Evolutionary conservation across 2,888 invertebrate genomes (phyloP).

Genomic region (Dryobotodes eremita): DNA sequence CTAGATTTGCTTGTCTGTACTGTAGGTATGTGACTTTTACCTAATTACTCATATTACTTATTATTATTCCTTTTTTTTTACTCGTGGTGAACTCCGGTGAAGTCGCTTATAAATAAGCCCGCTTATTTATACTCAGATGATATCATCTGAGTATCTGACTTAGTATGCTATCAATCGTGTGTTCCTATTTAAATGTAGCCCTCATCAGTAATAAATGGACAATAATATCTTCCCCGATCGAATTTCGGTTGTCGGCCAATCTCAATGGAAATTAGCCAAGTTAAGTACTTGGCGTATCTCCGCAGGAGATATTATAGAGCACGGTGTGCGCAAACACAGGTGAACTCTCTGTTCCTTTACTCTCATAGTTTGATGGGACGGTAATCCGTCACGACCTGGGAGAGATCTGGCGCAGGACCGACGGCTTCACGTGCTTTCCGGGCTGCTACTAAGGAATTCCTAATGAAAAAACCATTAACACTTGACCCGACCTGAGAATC

Average conservation of each 20-base stretch:
- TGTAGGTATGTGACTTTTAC: background rate
- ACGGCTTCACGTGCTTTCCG: background rate
- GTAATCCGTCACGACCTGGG: background rate
- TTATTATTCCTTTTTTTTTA: no score
- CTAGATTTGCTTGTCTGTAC: slow-evolving; percentile 21
- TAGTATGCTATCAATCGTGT: background rate
- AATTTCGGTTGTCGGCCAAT: background rate
- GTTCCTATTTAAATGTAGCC: no score
- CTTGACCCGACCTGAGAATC: background rate
- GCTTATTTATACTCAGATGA: background rate
- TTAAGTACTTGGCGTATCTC: background rate
- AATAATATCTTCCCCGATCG: no score
- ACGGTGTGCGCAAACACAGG: background rate
- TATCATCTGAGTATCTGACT: background rate
- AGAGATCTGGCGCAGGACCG: background rate
- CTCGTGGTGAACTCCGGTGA: background rate
- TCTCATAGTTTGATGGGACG: background rate
- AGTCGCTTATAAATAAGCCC: no score
- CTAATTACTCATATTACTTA: no score
- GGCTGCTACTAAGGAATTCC: background rate
- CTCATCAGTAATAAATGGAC: no score
- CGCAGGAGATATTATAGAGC: background rate
- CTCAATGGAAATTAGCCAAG: background rate
- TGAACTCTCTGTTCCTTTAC: background rate
- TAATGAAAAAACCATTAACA: background rate